A percentile compares a stretch with the other conserved stretches of the same genome.
These are phyloP conservation scores for Drosophila macrospina DNA, from an alignment of 2,888 invertebrate genomes.

Conservation along the genomic window DNA sequence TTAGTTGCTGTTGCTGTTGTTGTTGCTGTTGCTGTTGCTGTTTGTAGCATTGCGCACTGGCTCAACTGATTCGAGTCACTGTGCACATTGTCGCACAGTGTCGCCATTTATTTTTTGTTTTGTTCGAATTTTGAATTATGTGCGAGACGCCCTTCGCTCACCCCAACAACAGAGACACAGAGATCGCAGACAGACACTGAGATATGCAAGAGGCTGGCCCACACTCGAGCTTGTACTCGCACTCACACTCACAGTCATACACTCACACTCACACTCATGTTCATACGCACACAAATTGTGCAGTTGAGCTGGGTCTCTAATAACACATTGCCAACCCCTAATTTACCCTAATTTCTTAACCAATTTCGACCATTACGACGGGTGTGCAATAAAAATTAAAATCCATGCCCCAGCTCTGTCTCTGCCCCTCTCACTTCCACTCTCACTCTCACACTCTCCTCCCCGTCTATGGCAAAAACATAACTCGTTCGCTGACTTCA, in stretches of 20 bases:
- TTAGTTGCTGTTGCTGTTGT: conserved; percentile 13
- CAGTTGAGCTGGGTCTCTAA: conserved; percentile 66
- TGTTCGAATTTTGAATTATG: conserved; percentile 42
- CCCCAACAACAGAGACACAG: conserved; percentile 3
- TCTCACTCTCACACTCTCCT: not conserved
- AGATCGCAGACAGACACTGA: conserved; percentile 24
- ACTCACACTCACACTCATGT: conserved; percentile 18
- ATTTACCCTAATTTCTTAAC: conserved; percentile 84
- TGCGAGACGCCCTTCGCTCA: conserved; percentile 48
- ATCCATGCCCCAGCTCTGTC: conserved; percentile 60
- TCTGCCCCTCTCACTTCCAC: not conserved
- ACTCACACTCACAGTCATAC: conserved; percentile 24
- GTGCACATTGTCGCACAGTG: conserved; percentile 29
- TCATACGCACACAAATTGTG: conserved; percentile 34
- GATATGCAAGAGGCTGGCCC: conserved; percentile 37
- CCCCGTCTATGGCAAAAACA: conserved; percentile 52
- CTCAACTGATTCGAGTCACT: conserved; percentile 49
- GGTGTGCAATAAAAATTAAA: conserved; percentile 83
- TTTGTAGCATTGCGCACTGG: conserved; percentile 32
- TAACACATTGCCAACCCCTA: conserved; percentile 82
- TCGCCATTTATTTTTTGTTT: conserved; percentile 19
- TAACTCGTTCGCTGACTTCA: conserved; percentile 69
- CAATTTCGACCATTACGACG: conserved; percentile 82
- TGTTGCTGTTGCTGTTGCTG: too few species aligned
- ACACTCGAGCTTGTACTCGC: conserved; percentile 29